Conservation (phyloP, 2,797 vertebrate species). For the Ciconia nigra region DNA sequence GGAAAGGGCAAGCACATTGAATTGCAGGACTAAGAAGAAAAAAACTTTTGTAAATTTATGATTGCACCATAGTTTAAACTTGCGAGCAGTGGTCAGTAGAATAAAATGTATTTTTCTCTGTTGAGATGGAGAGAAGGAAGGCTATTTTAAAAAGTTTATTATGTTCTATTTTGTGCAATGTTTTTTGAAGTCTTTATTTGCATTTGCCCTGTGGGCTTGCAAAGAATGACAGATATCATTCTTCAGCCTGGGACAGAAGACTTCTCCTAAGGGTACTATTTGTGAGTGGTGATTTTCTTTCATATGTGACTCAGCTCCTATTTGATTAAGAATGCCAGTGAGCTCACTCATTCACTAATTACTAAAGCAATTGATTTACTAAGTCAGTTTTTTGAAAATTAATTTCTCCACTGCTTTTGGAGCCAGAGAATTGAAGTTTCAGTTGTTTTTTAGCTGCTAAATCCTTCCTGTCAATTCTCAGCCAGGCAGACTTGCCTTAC, state of each 20-base stretch:
- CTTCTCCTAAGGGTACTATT: background rate
- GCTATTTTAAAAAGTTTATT: background rate
- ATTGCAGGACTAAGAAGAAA: background rate
- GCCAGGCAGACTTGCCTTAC: background rate
- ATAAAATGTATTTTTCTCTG: background rate
- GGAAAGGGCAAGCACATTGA: background rate
- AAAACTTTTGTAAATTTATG: background rate
- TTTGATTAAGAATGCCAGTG: background rate
- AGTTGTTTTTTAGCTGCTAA: background rate
- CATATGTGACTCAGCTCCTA: background rate
- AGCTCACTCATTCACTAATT: background rate
- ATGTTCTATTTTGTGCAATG: background rate
- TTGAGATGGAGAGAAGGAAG: background rate
- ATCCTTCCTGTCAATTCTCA: background rate
- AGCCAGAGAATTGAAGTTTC: background rate
- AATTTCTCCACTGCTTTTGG: background rate
- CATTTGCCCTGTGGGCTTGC: background rate
- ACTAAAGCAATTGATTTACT: background rate
- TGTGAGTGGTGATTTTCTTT: background rate
- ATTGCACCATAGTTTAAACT: background rate
- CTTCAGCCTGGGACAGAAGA: background rate
- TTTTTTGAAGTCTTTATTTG: background rate
- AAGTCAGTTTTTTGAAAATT: background rate
- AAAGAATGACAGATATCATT: background rate
- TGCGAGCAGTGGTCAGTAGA: accelerated